A percentile compares a stretch with the other conserved stretches of the same genome.
Evolutionary conservation across 2,888 invertebrate genomes (phyloP).

Genomic region (Elgonia sp.): DNA sequence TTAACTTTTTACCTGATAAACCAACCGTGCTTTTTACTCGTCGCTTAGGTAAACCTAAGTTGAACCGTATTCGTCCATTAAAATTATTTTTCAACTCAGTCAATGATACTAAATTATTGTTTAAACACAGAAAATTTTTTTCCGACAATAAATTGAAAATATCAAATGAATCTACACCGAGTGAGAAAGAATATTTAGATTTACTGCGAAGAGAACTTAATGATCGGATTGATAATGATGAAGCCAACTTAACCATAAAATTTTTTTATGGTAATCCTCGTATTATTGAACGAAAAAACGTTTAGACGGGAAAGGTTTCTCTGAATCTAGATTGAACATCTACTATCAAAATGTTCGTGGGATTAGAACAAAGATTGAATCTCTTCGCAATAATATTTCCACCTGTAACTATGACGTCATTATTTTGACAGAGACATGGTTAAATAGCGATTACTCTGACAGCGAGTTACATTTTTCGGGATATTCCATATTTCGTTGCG

Average conservation of each 20-base stretch:
- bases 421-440: slow-evolving; percentile 2
- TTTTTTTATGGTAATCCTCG: not conserved
- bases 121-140: slow-evolving; percentile 7
- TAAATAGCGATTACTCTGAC: not conserved
- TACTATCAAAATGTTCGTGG: slow-evolving; percentile 36
- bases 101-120: not conserved
- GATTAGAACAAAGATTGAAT: not conserved
- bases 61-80: slow-evolving; percentile 7
- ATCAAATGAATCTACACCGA: not conserved
- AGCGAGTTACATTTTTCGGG: not conserved
- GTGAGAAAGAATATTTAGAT: slow-evolving; percentile 12
- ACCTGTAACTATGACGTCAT: not conserved
- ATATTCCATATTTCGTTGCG: not conserved
- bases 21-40: not conserved
- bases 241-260: too few relatives aligned
- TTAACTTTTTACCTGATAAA: not conserved
- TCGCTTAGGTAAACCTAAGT: slow-evolving; percentile 5
- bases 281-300: slow-evolving; percentile 18
- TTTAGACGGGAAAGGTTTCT: not conserved
- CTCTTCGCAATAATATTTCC: not conserved
- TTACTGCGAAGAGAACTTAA: not conserved
- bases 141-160: not conserved
- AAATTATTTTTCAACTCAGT: slow-evolving; percentile 12
- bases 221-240: not conserved
- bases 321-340: not conserved